Percentiles rank a stretch among this genome's conserved stretches.
phyloP scores from a whole-genome alignment of 2,888 invertebrate genomes.

The Meandrusa payeni region DNA sequence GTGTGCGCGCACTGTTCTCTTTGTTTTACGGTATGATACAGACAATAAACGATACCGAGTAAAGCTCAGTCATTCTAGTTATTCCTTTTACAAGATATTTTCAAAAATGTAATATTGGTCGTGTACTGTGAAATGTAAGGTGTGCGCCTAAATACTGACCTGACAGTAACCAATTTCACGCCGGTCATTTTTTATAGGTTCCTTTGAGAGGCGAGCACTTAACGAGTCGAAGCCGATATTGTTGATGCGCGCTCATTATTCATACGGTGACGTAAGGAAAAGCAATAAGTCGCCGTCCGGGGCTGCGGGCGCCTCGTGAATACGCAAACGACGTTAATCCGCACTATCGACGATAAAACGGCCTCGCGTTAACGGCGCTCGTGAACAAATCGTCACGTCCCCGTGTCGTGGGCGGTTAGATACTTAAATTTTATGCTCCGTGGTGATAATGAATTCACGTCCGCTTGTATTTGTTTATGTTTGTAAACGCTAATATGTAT shows the following conservation, averaged over 20 bases:
- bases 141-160: too few species aligned
- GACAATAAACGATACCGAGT: too few species aligned
- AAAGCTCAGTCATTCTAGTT: too few species aligned
- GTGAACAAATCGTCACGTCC: slow-evolving; percentile 2
- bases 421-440: slow-evolving; percentile 6
- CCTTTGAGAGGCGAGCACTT: neutral
- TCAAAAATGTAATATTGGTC: too few species aligned
- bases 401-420: slow-evolving; percentile 3
- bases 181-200: too few species aligned
- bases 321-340: slow-evolving; percentile 5
- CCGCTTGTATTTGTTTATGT: neutral
- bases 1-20: too few species aligned
- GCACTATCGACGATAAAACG: slow-evolving; percentile 4
- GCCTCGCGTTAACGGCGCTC: neutral
- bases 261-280: slow-evolving; percentile 18
- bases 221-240: slow-evolving; percentile 2
- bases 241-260: slow-evolving; percentile 15
- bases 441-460: slow-evolving; percentile 3
- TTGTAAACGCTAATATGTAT: neutral
- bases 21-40: too few species aligned
- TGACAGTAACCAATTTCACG: too few species aligned
- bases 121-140: too few species aligned
- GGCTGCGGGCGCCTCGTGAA: slow-evolving; percentile 13
- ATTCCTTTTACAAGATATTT: too few species aligned
- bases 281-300: slow-evolving; percentile 18